Conservation (phyloP, 2,797 vertebrate genomes). For the Cryptoprocta ferox region DNA sequence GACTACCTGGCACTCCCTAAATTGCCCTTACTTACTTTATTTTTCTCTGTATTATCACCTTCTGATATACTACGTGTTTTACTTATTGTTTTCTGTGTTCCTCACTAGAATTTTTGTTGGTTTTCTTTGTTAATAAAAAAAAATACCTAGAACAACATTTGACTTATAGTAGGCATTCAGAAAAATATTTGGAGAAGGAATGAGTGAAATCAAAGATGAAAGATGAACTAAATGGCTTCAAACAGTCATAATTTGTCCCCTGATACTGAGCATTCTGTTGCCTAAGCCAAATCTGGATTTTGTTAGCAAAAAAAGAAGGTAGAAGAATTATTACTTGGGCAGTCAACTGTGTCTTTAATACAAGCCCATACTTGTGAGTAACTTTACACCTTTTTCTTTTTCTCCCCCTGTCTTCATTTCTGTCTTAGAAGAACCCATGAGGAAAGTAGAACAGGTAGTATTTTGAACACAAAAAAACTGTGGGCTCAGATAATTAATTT, state of each 20-base stretch:
- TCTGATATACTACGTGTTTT: neutral
- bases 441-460: neutral
- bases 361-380: neutral
- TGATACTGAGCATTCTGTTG: constrained; percentile 22
- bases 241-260: neutral
- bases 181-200: neutral
- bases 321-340: constrained; percentile 11
- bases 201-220: constrained; percentile 33
- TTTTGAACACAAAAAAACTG: neutral
- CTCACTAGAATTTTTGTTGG: neutral
- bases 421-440: neutral
- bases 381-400: neutral
- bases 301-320: constrained; percentile 2
- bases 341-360: neutral
- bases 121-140: neutral
- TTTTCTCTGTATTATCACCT: neutral
- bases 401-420: neutral
- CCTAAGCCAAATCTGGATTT: constrained; percentile 27
- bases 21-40: neutral
- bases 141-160: constrained; percentile 27
- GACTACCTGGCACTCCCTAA: neutral
- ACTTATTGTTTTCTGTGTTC: constrained; percentile 2
- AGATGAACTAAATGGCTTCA: constrained; percentile 15
- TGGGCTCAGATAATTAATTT: neutral
- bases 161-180: neutral